These are phyloP conservation scores for Corythaixoides concolor DNA, from an alignment of 2,113 vertebrate genomes.

Conservation along the genomic window DNA sequence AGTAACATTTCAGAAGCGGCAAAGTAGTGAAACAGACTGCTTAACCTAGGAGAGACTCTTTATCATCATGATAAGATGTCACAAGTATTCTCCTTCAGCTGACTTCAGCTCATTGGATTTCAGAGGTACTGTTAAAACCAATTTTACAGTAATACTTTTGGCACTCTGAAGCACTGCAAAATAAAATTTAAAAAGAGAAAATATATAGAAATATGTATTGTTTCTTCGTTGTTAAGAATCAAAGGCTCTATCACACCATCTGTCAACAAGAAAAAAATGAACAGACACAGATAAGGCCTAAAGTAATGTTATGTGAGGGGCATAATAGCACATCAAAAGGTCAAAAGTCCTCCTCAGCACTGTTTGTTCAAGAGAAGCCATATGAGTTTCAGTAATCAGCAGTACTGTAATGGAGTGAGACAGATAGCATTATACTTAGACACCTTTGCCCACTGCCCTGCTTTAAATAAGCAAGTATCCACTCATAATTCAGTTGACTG, in stretches of 20 bases:
- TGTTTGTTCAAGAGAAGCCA: not conserved
- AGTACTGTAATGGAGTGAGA: not conserved
- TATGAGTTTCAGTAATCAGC: not conserved
- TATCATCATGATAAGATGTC: not conserved
- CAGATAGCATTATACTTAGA: not conserved
- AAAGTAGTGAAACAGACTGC: not conserved
- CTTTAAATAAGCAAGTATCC: not conserved
- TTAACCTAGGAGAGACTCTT: not conserved
- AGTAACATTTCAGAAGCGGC: not conserved
- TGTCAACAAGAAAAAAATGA: not conserved
- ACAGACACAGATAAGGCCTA: not conserved
- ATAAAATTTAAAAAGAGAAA: not conserved
- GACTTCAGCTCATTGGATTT: not conserved
- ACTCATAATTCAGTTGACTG: too few species aligned
- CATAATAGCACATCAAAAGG: not conserved
- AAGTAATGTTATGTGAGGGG: not conserved
- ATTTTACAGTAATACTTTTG: not conserved
- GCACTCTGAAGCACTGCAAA: not conserved
- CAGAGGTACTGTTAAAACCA: not conserved
- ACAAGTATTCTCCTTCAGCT: not conserved
- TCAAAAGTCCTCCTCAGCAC: not conserved
- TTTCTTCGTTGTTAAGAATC: not conserved
- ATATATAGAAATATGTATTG: not conserved
- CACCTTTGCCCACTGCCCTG: not conserved
- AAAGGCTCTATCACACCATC: not conserved